These are phyloP conservation scores for Podarcis cretensis DNA, from an alignment of 2,113 vertebrate genomes.

Conservation along the genomic window DNA sequence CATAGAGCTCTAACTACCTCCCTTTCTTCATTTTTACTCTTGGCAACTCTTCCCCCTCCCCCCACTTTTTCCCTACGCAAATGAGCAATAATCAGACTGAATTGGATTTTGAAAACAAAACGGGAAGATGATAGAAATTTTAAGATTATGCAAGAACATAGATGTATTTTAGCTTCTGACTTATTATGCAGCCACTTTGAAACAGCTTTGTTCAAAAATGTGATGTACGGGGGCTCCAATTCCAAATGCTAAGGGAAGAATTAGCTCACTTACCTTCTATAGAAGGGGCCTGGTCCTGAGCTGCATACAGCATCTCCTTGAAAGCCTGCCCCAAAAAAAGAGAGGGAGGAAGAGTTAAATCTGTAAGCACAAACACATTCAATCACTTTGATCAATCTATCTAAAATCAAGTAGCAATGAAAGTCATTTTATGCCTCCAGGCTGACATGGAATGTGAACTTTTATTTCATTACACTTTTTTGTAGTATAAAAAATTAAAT, in stretches of 20 bases:
- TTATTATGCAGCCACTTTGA: slow-evolving; percentile 49
- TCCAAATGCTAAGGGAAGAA: slow-evolving; percentile 34
- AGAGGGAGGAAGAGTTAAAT: slow-evolving; percentile 54
- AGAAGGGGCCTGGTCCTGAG: slow-evolving; percentile 98
- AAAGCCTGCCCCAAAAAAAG: slow-evolving; percentile 84
- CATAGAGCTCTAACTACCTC: neutral
- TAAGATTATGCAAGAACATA: neutral
- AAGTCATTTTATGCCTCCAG: slow-evolving; percentile 39
- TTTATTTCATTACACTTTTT: neutral
- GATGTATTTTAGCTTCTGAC: neutral
- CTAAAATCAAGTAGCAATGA: slow-evolving; percentile 57
- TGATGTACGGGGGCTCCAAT: slow-evolving; percentile 10
- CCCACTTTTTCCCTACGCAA: neutral
- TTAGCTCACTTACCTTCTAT: slow-evolving; percentile 91
- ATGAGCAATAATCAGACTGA: neutral
- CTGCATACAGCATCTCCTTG: slow-evolving; percentile 98
- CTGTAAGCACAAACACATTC: slow-evolving; percentile 1
- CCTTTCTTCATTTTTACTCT: neutral
- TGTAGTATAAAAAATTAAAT: slow-evolving; percentile 18
- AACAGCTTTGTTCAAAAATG: too few relatives aligned
- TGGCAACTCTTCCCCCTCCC: neutral
- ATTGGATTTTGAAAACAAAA: neutral
- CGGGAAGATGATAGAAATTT: neutral
- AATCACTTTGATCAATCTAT: neutral
- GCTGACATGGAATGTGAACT: neutral